Base-by-base conservation (phyloP, 2,888 invertebrate species). In the Artemia sp. region DNA sequence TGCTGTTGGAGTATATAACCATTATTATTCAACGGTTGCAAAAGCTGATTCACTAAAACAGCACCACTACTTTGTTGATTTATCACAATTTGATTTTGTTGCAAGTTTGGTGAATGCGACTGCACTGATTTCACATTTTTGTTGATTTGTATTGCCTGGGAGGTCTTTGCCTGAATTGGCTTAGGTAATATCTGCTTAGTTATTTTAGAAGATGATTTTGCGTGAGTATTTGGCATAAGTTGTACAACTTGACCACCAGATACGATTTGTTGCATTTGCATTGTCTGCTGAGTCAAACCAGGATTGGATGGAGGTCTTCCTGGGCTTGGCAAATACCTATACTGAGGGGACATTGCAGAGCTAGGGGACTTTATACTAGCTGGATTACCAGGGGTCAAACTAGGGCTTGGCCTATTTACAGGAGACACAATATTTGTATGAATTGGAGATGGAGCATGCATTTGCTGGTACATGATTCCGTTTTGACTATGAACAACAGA, bases 1-100 rank as follows among this genome's bases (percentile, higher is more conserved):
- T 69, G 72, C 66, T 74, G 75, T 8, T 73, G 85, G 74, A 86
- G 81, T 74, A 87, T 58, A 2, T 58, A 58, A 8, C 64, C 64
- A 10, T 24, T 24, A 10, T 58, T 58, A 58, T 58, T 58, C 24
- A 58, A 58, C 9, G 64, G 64, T 24, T 58, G 64, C 8, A 58
- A 24, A n/a, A 58, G 14, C 64, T 58, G 64, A 58, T 58, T 58
- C 24, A 58, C 64, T 24, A 58, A 19, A 19, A 58, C 64, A 19
- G 64, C 64, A 58, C 64, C 64, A 58, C 64, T 58, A 19, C 14
- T 58, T 58, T n/a, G 14, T 58, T 58, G 64, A 9, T 58, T 58
- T 58, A 58, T n/a, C 64, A 58, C 11, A 58, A 8, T 19, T 11
- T 58, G 64, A 9, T 24, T 24, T 24, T 58, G 64, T 24, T 58